Conservation (phyloP, 2,113 vertebrate genomes). For the Oryzias woworae region DNA sequence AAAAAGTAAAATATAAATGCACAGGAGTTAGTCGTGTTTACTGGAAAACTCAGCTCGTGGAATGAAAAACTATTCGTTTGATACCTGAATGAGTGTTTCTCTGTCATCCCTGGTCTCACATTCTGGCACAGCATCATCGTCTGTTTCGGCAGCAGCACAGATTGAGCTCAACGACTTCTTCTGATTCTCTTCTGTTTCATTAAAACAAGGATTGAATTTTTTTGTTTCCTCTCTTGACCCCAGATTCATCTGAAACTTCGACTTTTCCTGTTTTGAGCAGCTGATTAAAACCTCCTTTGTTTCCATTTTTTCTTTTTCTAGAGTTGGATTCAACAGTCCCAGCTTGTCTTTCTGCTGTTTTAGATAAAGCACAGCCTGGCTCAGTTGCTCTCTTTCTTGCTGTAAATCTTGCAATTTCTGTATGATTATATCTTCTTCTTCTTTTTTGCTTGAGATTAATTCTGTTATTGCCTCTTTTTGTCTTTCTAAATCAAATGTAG, state of each 20-base stretch:
- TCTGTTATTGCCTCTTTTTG: conserved; percentile 45
- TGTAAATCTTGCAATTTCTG: conserved; percentile 37
- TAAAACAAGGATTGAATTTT: neutral
- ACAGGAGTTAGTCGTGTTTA: conserved; percentile 7
- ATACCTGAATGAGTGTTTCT: conserved; percentile 52
- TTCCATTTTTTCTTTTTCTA: conserved; percentile 42
- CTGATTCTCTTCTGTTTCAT: conserved; percentile 23
- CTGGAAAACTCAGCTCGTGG: neutral
- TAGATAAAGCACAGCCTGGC: conserved; percentile 33
- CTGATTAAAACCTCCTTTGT: conserved; percentile 44
- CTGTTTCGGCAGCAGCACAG: neutral
- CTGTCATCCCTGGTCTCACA: conserved; percentile 14
- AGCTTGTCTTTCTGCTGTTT: conserved; percentile 51
- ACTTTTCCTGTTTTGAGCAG: conserved; percentile 50
- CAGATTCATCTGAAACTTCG: conserved; percentile 15
- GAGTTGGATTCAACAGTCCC: no score
- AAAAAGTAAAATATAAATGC: neutral
- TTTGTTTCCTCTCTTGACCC: conserved; percentile 38
- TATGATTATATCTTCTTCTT: conserved; percentile 40
- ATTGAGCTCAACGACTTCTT: conserved; percentile 14
- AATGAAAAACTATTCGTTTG: neutral
- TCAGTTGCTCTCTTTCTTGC: conserved; percentile 49
- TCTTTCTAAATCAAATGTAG: conserved; percentile 35
- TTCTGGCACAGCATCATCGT: conserved; percentile 11
- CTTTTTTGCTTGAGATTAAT: conserved; percentile 33